Percentiles rank a stretch among this genome's conserved stretches.
phyloP scores from a whole-genome alignment of 2,888 invertebrate genomes.

The Lasioglossum pauxillum region DNA sequence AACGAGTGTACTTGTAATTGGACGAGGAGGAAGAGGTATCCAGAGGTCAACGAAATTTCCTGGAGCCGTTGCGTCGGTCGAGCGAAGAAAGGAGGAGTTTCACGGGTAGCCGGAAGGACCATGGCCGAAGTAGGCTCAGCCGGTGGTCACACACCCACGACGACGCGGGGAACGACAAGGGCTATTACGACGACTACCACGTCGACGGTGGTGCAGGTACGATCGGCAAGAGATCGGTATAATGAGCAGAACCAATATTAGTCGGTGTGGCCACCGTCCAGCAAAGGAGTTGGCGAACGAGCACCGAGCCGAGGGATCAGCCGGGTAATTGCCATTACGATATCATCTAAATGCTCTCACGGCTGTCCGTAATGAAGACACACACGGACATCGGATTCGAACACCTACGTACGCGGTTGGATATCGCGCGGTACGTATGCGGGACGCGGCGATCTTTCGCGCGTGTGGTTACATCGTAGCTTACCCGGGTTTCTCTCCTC shows the following conservation, averaged over 20 bases:
- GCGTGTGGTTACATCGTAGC: slow-evolving; percentile 53
- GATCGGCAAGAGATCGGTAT: slow-evolving; percentile 71
- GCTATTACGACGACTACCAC: slow-evolving; percentile 58
- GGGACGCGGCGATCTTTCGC: slow-evolving; percentile 53
- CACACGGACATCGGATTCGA: slow-evolving; percentile 61
- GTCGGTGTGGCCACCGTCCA: slow-evolving; percentile 73
- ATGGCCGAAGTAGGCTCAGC: slow-evolving; percentile 46
- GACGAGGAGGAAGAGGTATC: not conserved
- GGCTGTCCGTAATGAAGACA: slow-evolving; percentile 77
- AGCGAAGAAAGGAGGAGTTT: slow-evolving; percentile 35
- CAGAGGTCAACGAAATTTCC: not conserved
- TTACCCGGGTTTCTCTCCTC: slow-evolving; percentile 49
- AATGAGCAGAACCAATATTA: slow-evolving; percentile 76
- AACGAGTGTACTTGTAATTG: not conserved
- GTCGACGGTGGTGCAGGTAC: slow-evolving; percentile 64
- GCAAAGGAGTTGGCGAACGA: slow-evolving; percentile 68
- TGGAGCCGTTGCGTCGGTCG: slow-evolving; percentile 16
- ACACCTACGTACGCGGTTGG: slow-evolving; percentile 59
- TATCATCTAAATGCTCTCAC: slow-evolving; percentile 81
- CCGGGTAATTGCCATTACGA: slow-evolving; percentile 78
- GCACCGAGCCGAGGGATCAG: slow-evolving; percentile 68
- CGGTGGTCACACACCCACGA: slow-evolving; percentile 74
- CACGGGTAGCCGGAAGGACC: slow-evolving; percentile 57
- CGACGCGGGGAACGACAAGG: slow-evolving; percentile 53
- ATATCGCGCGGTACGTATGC: slow-evolving; percentile 43